Base-by-base conservation (phyloP, 2,888 invertebrate genomes). In the Lasioglossum calceatum region DNA sequence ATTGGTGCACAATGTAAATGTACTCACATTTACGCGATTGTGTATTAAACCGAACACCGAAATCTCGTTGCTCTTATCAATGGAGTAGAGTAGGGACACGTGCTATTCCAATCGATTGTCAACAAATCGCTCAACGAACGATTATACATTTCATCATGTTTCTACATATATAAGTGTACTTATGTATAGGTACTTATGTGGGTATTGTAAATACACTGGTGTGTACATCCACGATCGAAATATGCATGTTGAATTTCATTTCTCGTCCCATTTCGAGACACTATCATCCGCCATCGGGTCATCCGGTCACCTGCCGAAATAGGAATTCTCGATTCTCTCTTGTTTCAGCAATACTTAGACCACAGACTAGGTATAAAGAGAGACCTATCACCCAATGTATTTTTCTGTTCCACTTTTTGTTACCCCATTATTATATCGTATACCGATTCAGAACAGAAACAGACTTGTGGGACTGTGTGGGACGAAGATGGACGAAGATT, bases 51-150 rank as follows among this genome's bases (percentile, higher is more conserved):
- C 50, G 23, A 47, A 54, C 23, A 54, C 8, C 23, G 23, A 54
- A 14, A 64, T 64, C 23, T 32, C 32, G 14, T 61, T 16, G 14
- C 32, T 32, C 16, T 64, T 64, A 64, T 64, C 27, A 27, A 32
- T 61, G 27, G 61, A 58, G 27, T n/a, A 23, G 8, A 58, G n/a
- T n/a, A 23, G n/a, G 4, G n/a, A n/a, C 58, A 58, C 12, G 58
- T 58, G 58, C n/a, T 58, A n/a, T 58, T 58, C 58, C n/a, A 54
- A 54, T n/a, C n/a, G 54, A 54, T 58, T 58, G n/a, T 58, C 58
- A 58, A 58, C 10, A 58, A 58, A 58, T 58, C n/a, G 58, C n/a
- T 58, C 10, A 58, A 4, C 8, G 2, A 54, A 23, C 10, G 23
- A 58, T 58, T 58, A n/a, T 58, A n/a, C n/a, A 12, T n/a, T 58